Percentiles rank a stretch among this genome's conserved stretches.
Evolutionary conservation across 2,113 vertebrate species (phyloP).

Genomic region (Myotis lucifugus): DNA sequence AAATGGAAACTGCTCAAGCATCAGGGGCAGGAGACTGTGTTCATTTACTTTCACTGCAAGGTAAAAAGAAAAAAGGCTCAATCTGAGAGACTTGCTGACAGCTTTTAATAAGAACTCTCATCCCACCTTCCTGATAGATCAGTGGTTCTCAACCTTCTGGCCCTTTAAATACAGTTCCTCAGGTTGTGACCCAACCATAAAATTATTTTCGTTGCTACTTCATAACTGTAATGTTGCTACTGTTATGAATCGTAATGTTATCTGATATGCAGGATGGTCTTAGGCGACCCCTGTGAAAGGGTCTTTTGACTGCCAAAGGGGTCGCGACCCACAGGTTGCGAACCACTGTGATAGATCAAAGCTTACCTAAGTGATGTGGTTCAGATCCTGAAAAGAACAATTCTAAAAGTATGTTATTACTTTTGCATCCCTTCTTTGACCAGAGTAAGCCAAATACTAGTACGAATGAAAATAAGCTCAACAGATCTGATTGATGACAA

Average conservation of each 20-base stretch:
- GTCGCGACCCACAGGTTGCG: too few species aligned
- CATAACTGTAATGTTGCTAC: too few species aligned
- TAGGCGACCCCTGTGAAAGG: too few species aligned
- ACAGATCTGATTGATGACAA: neutral
- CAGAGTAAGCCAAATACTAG: neutral
- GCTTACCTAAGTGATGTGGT: neutral
- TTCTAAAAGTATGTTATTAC: neutral
- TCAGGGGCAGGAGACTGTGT: conserved; percentile 89
- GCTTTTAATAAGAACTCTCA: conserved; percentile 44
- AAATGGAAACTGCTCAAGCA: conserved; percentile 92
- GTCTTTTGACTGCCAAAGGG: too few species aligned
- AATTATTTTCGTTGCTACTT: too few species aligned
- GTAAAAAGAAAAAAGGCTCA: conserved; percentile 30
- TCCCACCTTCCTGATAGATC: neutral
- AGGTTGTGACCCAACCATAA: too few species aligned
- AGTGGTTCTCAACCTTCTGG: neutral
- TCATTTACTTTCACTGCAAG: conserved; percentile 90
- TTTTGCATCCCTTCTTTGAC: neutral
- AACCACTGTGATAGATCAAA: neutral
- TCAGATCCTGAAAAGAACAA: neutral
- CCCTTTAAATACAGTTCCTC: too few species aligned
- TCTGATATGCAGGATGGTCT: too few species aligned
- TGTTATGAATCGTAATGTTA: too few species aligned
- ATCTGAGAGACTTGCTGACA: neutral
- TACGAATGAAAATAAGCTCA: neutral